Evolutionary conservation across 2,888 invertebrate genomes (phyloP).

Genomic region (Opisthograptis luteolata): DNA sequence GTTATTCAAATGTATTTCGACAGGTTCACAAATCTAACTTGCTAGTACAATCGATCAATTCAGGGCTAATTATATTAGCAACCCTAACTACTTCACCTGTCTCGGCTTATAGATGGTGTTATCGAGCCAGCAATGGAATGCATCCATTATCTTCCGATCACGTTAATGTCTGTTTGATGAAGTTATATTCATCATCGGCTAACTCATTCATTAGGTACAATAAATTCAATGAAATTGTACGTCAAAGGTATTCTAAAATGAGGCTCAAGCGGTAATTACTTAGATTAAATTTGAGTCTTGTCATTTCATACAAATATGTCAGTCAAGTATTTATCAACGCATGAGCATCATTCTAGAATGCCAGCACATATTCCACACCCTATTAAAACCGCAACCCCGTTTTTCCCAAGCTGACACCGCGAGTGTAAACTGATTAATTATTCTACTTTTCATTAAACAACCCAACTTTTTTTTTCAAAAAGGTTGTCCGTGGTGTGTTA

Average conservation of each 20-base stretch:
- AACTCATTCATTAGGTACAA: constrained; percentile 15
- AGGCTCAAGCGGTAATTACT: too few species aligned
- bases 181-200: constrained; percentile 18
- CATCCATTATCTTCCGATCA: constrained; percentile 25
- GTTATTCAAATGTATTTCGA: too few species aligned
- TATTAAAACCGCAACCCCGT: constrained; percentile 9
- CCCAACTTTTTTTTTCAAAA: constrained; percentile 35
- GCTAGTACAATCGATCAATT: constrained; percentile 15
- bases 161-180: constrained; percentile 19
- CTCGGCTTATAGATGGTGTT: constrained; percentile 18
- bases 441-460: constrained; percentile 24
- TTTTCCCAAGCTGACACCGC: constrained; percentile 7
- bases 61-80: constrained; percentile 16
- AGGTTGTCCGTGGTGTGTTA: constrained; percentile 47
- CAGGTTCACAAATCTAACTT: neutral
- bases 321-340: too few species aligned
- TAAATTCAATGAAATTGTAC: too few species aligned
- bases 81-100: constrained; percentile 17
- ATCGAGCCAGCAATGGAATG: constrained; percentile 14
- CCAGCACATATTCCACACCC: too few species aligned
- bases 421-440: constrained; percentile 29
- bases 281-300: too few species aligned
- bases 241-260: too few species aligned
- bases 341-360: too few species aligned
- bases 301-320: too few species aligned